phyloP scores from a whole-genome alignment of 2,888 invertebrate genomes.

The Drosophila monieri region DNA sequence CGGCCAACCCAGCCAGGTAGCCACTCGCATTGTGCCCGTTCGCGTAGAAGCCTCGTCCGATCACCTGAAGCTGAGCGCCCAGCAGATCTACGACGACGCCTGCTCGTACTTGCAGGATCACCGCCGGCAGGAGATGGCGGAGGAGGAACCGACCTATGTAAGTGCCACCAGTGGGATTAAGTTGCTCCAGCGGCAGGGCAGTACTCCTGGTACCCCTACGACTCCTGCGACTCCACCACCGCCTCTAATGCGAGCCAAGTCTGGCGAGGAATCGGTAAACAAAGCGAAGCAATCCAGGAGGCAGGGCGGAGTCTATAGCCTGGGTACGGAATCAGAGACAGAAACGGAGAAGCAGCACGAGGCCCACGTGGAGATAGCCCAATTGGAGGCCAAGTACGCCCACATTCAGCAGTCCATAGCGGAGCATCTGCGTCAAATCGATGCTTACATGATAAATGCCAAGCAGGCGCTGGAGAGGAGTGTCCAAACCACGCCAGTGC shows the following conservation, averaged over 20 bases:
- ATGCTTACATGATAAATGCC: constrained; percentile 82
- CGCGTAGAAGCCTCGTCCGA: constrained; percentile 46
- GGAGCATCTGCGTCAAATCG: constrained; percentile 82
- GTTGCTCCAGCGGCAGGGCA: constrained; percentile 64
- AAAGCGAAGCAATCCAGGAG: constrained; percentile 44
- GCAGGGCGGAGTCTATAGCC: constrained; percentile 55
- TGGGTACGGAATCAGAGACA: constrained; percentile 24
- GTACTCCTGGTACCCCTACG: constrained; percentile 14
- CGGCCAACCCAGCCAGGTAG: neutral
- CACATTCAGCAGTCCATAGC: constrained; percentile 83
- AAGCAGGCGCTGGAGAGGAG: constrained; percentile 80
- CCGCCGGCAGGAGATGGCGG: constrained; percentile 54
- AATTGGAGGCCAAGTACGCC: constrained; percentile 80
- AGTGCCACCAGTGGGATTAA: constrained; percentile 66
- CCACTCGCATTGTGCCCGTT: constrained; percentile 65
- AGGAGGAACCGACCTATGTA: constrained; percentile 52
- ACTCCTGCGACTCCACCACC: constrained; percentile 22
- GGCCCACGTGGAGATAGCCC: constrained; percentile 72
- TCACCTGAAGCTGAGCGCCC: constrained; percentile 47
- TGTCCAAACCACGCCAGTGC: constrained; percentile 45
- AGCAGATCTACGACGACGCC: constrained; percentile 77
- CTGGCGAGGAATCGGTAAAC: constrained; percentile 25
- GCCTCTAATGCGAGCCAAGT: constrained; percentile 48
- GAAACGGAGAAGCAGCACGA: constrained; percentile 54
- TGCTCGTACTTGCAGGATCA: constrained; percentile 77